A percentile compares a stretch with the other conserved stretches of the same genome.
phyloP scores from a whole-genome alignment of 2,113 vertebrate species.

The Gavia stellata region DNA sequence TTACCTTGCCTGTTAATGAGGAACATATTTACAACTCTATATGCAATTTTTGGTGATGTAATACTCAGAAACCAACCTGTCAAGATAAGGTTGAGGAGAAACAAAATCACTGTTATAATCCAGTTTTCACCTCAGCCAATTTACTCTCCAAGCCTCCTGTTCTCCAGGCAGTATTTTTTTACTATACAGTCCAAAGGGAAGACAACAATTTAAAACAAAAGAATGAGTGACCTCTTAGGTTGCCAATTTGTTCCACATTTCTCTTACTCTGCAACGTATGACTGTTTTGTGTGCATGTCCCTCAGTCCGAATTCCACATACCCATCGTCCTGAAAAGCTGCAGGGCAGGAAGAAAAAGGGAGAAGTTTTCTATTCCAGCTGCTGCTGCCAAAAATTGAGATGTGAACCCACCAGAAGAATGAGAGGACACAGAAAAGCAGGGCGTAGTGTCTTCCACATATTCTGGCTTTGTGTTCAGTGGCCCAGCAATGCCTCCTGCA shows the following conservation, averaged over 20 bases:
- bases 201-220: background rate
- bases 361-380: background rate
- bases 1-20: background rate
- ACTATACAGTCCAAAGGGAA: background rate
- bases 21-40: background rate
- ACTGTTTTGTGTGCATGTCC: background rate
- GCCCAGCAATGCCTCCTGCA: background rate
- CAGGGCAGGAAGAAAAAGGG: background rate
- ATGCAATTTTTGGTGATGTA: background rate
- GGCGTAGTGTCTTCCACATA: background rate
- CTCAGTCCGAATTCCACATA: background rate
- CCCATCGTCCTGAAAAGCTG: background rate
- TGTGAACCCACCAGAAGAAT: background rate
- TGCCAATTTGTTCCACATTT: background rate
- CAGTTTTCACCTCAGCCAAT: background rate
- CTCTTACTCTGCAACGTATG: background rate
- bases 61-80: background rate
- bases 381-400: background rate
- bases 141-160: background rate
- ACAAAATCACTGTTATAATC: background rate
- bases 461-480: background rate
- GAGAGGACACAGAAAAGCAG: background rate
- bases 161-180: background rate
- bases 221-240: background rate
- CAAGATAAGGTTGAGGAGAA: conserved; percentile 4